Percentiles rank a stretch among this genome's conserved stretches.
These are phyloP conservation scores for Cynodonichthys magdalenae DNA, from an alignment of 2,797 vertebrate genomes.

Conservation along the genomic window DNA sequence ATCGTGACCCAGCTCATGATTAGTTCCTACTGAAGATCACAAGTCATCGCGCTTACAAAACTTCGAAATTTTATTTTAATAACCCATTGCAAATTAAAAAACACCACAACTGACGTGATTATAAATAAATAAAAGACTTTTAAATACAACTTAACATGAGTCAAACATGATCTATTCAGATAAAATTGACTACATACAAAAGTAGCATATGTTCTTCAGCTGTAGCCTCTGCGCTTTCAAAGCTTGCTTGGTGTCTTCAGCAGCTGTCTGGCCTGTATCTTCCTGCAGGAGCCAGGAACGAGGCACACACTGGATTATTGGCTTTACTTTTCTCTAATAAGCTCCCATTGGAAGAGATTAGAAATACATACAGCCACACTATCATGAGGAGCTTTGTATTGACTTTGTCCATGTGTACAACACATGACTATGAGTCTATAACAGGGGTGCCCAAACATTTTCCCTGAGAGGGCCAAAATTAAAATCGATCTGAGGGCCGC, in stretches of 20 bases:
- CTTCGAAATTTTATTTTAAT: not conserved
- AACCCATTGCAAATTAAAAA: not conserved
- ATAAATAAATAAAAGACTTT: not conserved
- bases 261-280: not conserved
- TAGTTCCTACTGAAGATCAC: constrained; percentile 48
- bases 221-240: constrained; percentile 1
- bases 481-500: no score
- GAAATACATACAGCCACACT: constrained; percentile 35
- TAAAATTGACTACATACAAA: constrained; percentile 26
- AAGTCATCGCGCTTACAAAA: not conserved
- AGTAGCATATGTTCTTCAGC: constrained; percentile 8
- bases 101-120: fast-evolving
- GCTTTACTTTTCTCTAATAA: constrained; percentile 53
- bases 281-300: constrained; percentile 11
- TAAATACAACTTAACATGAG: not conserved
- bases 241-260: constrained; percentile 26
- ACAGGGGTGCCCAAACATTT: no score
- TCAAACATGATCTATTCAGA: not conserved
- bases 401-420: not conserved
- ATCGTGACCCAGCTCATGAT: not conserved
- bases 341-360: constrained; percentile 32
- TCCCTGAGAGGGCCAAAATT: no score
- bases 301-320: constrained; percentile 67
- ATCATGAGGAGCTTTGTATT: not conserved
- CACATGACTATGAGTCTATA: not conserved